Base-by-base conservation (phyloP, 1,140 invertebrate species). In the Sycobia sp. region DNA sequence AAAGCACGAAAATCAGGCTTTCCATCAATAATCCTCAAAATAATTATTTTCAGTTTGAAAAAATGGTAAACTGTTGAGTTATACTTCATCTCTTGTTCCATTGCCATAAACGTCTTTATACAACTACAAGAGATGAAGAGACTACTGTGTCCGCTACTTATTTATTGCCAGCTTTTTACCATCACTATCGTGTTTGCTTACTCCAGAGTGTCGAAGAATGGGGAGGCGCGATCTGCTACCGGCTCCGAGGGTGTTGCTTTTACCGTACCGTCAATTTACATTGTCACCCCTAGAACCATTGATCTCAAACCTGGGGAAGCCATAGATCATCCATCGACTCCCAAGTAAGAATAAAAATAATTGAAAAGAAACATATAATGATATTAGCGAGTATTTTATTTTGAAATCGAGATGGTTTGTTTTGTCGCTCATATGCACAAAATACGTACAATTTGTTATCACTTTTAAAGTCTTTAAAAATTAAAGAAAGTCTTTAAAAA, bases 301-400 rank as follows among this genome's bases (percentile, higher is more conserved):
- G 62, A 61, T 58, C 47, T 74, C n/a, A 59, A 69, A 51, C 68
- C 68, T 20, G 79, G 79, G 7, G 79, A 81, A 43, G 75, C 65
- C 13, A 22, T 74, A 18, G 69, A 81, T 64, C 69, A 75, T 64
- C 44, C 67, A 13, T 59, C 70, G 0, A 55, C 61, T 4, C 51
- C 57, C 22, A 67, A 68, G 76, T 80, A 16, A 50, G 47, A 3
- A 14, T 29, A 16, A 1, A 14, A 46, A 13, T n/a, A n/a, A n/a
- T n/a, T n/a, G n/a, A n/a, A n/a, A n/a, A n/a, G n/a, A n/a, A n/a
- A n/a, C n/a, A n/a, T n/a, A n/a, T n/a, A n/a, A n/a, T n/a, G n/a
- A n/a, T n/a, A 34, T 5, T 27, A 41, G 29, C 50, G 27, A 53
- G 25, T 53, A 29, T 55, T 38, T 38, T 55, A 20, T 55, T 55